These are phyloP conservation scores for Erinaceus europaeus DNA, from an alignment of 2,113 vertebrate species.

Conservation along the genomic window DNA sequence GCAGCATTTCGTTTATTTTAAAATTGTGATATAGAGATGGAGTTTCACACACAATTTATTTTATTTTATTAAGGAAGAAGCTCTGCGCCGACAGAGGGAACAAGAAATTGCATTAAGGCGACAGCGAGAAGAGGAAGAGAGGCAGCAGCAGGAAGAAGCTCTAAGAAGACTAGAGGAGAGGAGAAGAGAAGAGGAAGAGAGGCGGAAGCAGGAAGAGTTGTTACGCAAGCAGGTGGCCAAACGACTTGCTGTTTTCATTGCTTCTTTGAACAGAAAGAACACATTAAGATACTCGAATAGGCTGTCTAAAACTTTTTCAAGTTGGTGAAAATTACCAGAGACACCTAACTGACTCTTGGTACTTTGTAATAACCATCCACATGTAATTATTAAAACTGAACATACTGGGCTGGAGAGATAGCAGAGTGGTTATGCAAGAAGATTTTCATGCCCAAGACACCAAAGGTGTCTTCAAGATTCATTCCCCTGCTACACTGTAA, in stretches of 20 bases:
- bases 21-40: background rate
- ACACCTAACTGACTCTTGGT: background rate
- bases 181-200: slow-evolving; percentile 94
- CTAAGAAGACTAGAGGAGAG: slow-evolving; percentile 91
- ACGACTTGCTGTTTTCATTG: background rate
- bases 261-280: background rate
- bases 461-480: no score
- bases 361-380: background rate
- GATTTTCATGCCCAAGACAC: no score
- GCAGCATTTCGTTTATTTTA: background rate
- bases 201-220: slow-evolving; percentile 91
- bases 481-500: no score
- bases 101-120: slow-evolving; percentile 93
- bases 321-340: background rate
- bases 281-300: background rate
- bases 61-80: slow-evolving; percentile 82
- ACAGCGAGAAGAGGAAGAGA: slow-evolving; percentile 94
- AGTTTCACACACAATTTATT: background rate
- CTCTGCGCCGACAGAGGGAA: slow-evolving; percentile 83
- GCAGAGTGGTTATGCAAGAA: no score
- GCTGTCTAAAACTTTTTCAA: background rate
- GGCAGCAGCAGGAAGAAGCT: slow-evolving; percentile 93
- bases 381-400: background rate
- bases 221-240: slow-evolving; percentile 92
- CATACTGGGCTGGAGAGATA: no score